Percentiles rank a stretch among this genome's conserved stretches.
Conservation (phyloP, 2,888 invertebrate species). For the Trimorus sp. region DNA sequence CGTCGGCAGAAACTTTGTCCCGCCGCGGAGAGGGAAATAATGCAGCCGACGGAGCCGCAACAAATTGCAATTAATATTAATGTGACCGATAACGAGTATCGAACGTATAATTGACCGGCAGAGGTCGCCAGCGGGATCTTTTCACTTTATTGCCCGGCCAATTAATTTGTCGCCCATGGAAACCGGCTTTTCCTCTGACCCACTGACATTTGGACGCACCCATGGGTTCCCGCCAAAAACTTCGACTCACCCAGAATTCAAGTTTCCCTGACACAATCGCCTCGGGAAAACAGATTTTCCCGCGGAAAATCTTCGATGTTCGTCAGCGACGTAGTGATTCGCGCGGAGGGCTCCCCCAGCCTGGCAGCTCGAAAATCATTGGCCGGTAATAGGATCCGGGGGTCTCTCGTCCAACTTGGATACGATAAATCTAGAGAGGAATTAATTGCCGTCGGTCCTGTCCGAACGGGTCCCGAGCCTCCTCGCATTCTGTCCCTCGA, state of each 20-base stretch:
- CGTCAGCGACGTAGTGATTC: slow-evolving; percentile 61
- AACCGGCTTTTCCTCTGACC: too few relatives aligned
- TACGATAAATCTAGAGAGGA: slow-evolving; percentile 79
- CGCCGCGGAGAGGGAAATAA: slow-evolving; percentile 14
- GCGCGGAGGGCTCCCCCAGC: slow-evolving; percentile 53
- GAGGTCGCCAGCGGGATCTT: neutral
- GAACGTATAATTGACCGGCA: slow-evolving; percentile 16
- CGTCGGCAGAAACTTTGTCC: slow-evolving; percentile 22
- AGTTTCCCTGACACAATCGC: too few relatives aligned
- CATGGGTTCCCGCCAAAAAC: too few relatives aligned
- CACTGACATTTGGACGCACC: too few relatives aligned
- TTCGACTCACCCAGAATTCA: too few relatives aligned
- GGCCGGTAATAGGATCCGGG: slow-evolving; percentile 69
- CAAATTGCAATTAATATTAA: slow-evolving; percentile 34
- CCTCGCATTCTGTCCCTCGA: slow-evolving; percentile 57
- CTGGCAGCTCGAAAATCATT: slow-evolving; percentile 67
- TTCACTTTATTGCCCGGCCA: neutral
- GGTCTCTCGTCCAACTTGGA: slow-evolving; percentile 73
- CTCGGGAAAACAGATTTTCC: too few relatives aligned
- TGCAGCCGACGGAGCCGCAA: slow-evolving; percentile 2
- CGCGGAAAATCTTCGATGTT: neutral
- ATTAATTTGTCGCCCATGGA: neutral
- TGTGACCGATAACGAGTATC: neutral
- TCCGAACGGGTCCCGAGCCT: slow-evolving; percentile 72
- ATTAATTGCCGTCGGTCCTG: slow-evolving; percentile 80